Evolutionary conservation across 2,888 invertebrate genomes (phyloP), one percentile per base, ranked within the genome.

Genomic region (Geophilus truncorum): DNA sequence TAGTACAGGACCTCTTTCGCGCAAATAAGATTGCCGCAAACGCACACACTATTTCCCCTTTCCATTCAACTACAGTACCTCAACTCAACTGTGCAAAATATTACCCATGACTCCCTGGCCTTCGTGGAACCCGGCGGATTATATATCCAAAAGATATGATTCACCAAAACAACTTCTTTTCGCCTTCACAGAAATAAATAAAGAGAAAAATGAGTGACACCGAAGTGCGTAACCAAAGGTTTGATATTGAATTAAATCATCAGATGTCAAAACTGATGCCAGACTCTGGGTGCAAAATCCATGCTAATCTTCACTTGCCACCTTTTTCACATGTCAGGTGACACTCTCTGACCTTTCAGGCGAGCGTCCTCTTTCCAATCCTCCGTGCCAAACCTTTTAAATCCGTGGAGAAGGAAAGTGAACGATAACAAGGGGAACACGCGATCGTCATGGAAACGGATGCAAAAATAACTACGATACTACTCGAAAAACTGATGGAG

Each of bases 361-460:
- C 45, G 18, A 45, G 45, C 45, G 45, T n/a, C 62, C 23, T 62
- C 62, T 62, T 62, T 62, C 62, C 62, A 62, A 62, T 62, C 28
- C 62, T 23, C 62, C 28, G 25, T 62, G 45, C 45, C 45, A 45
- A 45, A 45, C 45, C 45, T 45, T 45, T 45, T 45, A 45, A 45
- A 45, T 45, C 45, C 18, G 45, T 18, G 45, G 6, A 9, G 40
- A 10, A n/a, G 18, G 62, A 62, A 15, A 25, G 23, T 62, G 25
- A 62, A 62, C 62, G 25, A 62, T 62, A 62, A 62, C 62, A 62
- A 62, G 62, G n/a, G 45, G n/a, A 62, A 62, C 62, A 62, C 62
- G 25, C 28, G 7, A 28, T 62, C 25, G 25, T 25, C 62, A 25
- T 62, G 62, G 62, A 25, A 62, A 62, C 62, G 25, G 62, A 62